phyloP scores from a whole-genome alignment of 2,113 vertebrate genomes.

The Odocoileus virginianus region DNA sequence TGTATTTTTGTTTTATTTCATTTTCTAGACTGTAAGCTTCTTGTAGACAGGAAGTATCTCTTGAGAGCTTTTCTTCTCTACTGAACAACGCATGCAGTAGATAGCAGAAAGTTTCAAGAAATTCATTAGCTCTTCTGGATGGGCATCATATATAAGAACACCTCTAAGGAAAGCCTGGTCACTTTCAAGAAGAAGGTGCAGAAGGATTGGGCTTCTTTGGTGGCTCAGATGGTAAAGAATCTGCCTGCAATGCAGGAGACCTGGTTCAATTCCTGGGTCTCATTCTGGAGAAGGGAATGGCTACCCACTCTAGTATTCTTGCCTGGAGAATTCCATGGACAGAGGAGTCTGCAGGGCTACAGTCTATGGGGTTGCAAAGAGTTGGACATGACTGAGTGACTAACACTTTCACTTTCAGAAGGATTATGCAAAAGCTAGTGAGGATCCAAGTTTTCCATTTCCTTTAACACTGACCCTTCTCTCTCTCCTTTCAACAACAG shows the following conservation, averaged over 20 bases:
- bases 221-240: background rate
- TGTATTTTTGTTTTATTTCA: background rate
- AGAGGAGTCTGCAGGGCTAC: background rate
- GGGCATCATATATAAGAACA: background rate
- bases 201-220: background rate
- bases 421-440: background rate
- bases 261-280: background rate
- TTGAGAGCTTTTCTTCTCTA: background rate
- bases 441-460: background rate
- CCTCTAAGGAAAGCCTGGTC: background rate
- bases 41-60: background rate
- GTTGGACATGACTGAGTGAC: background rate
- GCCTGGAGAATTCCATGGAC: background rate
- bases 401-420: background rate
- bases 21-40: slow-evolving; percentile 14
- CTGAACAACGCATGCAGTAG: background rate
- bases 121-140: background rate
- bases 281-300: background rate
- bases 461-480: background rate
- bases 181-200: background rate
- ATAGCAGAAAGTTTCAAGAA: background rate
- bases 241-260: background rate
- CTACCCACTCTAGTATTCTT: background rate
- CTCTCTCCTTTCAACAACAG: background rate
- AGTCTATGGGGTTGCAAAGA: background rate